Percentiles rank a stretch among this genome's conserved stretches.
Conservation (phyloP, 2,888 invertebrate genomes). For the Drosophila melanosoma region DNA sequence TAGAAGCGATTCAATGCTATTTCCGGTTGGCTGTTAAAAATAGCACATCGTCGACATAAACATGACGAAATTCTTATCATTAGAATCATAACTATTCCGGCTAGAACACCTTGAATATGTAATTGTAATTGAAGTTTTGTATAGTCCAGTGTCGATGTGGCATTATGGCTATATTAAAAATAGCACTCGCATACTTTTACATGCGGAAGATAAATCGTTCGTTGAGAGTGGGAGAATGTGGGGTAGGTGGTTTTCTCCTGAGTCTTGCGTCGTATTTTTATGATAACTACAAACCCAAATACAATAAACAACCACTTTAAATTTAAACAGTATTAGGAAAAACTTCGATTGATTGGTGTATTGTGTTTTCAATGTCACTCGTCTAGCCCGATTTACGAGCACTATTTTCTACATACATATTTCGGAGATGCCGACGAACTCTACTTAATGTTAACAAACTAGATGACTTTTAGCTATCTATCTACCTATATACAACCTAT, state of each 20-base stretch:
- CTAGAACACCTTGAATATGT: constrained; percentile 70
- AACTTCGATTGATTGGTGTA: constrained; percentile 44
- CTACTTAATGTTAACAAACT: constrained; percentile 16
- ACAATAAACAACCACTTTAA: constrained; percentile 23
- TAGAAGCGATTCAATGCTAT: constrained; percentile 42
- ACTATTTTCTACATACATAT: not conserved
- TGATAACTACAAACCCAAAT: constrained; percentile 68
- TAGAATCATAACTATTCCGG: constrained; percentile 31
- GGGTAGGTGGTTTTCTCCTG: constrained; percentile 17
- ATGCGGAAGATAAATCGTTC: constrained; percentile 66
- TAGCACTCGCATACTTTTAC: constrained; percentile 14
- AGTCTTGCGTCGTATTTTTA: constrained; percentile 56
- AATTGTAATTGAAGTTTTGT: constrained; percentile 67
- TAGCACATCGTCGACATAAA: constrained; percentile 19
- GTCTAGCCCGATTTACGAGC: constrained; percentile 49
- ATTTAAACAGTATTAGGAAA: constrained; percentile 75
- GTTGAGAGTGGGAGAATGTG: not conserved
- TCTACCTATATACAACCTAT: not conserved
- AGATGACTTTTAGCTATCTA: constrained; percentile 18
- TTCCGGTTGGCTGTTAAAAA: constrained; percentile 55
- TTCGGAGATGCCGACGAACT: constrained; percentile 45
- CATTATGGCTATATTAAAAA: constrained; percentile 1
- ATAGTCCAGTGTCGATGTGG: constrained; percentile 49
- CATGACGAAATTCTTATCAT: constrained; percentile 49
- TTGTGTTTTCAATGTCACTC: constrained; percentile 11